Conservation (phyloP, 2,113 vertebrate species). For the Apodemus speciosus region DNA sequence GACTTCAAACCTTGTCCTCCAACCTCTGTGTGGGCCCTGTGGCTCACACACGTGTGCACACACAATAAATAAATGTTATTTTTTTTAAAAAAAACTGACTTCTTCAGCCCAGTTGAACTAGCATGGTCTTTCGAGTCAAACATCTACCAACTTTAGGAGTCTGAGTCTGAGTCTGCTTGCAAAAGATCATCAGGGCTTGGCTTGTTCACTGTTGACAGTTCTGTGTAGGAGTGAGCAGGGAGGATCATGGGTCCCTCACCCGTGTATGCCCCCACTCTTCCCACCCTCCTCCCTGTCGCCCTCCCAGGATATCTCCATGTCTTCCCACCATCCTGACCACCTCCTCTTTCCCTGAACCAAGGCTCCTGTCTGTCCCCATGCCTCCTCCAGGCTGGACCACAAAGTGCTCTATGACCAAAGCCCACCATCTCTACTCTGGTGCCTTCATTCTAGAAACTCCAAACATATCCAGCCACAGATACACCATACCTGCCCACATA, state of each 20-base stretch:
- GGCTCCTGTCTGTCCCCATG: not conserved
- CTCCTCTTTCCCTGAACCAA: not conserved
- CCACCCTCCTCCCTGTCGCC: not conserved
- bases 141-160: not conserved
- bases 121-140: not conserved
- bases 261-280: not conserved
- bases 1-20: not conserved
- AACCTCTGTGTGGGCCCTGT: not conserved
- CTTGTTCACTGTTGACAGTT: not conserved
- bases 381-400: not conserved
- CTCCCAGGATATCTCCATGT: not conserved
- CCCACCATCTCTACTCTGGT: not conserved
- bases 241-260: not conserved
- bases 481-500: not conserved
- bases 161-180: not conserved
- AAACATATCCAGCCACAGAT: not conserved
- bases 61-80: not conserved
- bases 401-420: not conserved
- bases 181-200: not conserved
- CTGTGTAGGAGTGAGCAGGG: too few relatives aligned
- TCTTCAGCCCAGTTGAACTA: not conserved
- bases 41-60: too few relatives aligned
- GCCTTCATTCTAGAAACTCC: not conserved
- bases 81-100: not conserved
- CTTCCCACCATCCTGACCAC: fast-evolving